Conservation (phyloP, 2,888 invertebrate genomes). For the Actias luna region DNA sequence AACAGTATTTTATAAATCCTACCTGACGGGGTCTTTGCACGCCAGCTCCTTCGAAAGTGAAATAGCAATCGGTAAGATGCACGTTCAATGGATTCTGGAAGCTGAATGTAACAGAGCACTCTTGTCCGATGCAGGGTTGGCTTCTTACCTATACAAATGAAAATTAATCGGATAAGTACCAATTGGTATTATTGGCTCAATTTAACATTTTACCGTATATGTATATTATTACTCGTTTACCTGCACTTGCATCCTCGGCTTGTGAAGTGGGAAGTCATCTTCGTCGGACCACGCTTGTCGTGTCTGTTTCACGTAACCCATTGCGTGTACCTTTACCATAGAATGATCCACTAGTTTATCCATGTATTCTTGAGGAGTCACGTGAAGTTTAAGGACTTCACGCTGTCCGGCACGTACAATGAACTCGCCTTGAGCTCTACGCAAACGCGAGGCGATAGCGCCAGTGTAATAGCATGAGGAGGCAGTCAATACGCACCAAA, state of each 20-base stretch:
- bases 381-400: conserved; percentile 83
- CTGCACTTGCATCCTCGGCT: conserved; percentile 85
- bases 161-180: conserved; percentile 13
- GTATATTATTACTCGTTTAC: conserved; percentile 48
- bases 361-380: conserved; percentile 85
- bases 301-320: conserved; percentile 87
- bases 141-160: conserved; percentile 57
- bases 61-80: conserved; percentile 84
- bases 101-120: conserved; percentile 80
- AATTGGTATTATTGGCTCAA: not conserved
- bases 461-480: conserved; percentile 87
- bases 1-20: conserved; percentile 20
- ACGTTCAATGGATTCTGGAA: conserved; percentile 86
- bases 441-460: conserved; percentile 83
- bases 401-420: conserved; percentile 83
- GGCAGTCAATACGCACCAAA: conserved; percentile 84
- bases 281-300: conserved; percentile 88
- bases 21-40: conserved; percentile 83
- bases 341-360: conserved; percentile 86
- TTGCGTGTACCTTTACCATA: conserved; percentile 87
- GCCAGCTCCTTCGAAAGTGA: conserved; percentile 87
- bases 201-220: not conserved
- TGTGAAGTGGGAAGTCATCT: conserved; percentile 86
- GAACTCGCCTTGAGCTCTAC: conserved; percentile 83
- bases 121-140: conserved; percentile 77